Conservation (phyloP, 2,797 vertebrate genomes). For the Sphaeramia orbicularis region DNA sequence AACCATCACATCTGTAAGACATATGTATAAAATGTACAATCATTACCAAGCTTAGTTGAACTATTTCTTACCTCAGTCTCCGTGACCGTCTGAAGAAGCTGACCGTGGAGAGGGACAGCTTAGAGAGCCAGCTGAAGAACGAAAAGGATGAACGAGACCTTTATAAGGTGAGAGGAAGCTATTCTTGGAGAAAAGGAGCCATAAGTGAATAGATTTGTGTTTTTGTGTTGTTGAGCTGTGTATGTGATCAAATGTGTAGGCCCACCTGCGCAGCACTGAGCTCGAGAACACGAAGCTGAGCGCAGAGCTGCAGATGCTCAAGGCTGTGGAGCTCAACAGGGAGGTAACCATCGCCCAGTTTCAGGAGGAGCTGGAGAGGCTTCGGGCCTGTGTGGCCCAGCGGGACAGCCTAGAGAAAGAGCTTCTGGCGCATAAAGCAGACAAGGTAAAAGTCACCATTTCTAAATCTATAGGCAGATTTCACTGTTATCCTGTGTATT, state of each 20-base stretch:
- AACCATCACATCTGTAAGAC: background rate
- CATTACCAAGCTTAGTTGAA: background rate
- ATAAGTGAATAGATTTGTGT: background rate
- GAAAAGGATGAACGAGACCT: conserved; percentile 96
- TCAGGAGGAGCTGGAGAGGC: conserved; percentile 93
- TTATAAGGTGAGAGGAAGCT: conserved; percentile 88
- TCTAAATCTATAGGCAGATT: background rate
- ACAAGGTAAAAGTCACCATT: conserved; percentile 66
- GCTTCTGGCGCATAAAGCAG: conserved; percentile 79
- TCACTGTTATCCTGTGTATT: background rate
- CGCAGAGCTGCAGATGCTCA: conserved; percentile 95
- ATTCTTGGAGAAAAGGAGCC: background rate
- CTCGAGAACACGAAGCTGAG: conserved; percentile 97
- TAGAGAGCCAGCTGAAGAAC: conserved; percentile 93
- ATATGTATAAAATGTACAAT: background rate
- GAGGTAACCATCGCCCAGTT: conserved; percentile 94
- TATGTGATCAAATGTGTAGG: conserved; percentile 72
- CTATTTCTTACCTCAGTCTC: conserved; percentile 76
- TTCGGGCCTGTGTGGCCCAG: conserved; percentile 88
- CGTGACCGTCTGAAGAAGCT: conserved; percentile 94
- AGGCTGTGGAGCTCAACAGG: conserved; percentile 94
- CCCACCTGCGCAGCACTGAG: conserved; percentile 96
- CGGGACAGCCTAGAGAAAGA: conserved; percentile 90
- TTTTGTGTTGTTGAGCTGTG: conserved; percentile 2
- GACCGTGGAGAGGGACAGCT: conserved; percentile 88